Base-by-base conservation (phyloP, 2,888 invertebrate species). In the Cristatella mucedo region DNA sequence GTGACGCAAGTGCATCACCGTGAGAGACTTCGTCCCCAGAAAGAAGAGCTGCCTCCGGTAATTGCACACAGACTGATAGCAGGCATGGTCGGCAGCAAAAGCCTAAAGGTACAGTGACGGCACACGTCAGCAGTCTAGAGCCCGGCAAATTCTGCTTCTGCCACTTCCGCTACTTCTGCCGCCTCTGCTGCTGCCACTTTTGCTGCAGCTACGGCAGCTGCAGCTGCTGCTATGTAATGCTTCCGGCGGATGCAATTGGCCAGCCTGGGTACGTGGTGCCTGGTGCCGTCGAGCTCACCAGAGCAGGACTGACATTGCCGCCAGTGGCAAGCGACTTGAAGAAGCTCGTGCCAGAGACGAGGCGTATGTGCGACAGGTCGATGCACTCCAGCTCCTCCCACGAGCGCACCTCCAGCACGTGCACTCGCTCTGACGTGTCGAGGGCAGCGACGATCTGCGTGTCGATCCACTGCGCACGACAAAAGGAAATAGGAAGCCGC, bases 301-400 rank as follows among this genome's bases (percentile, higher is more conserved):
- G 73, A 9, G 82, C 82, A 62, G 75, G 73, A 58, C 77, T 78
- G 45, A 80, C 95, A 59, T 87, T 86, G 0, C 93, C 91, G 4
- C 95, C 95, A 0, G 93, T 93, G 45, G 89, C 87, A 29, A 91
- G 70, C 82, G 93, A 68, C 51, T 69, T 70, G 52, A 67, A 70
- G 48, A 66, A 64, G 38, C 67, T 63, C 2, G 65, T 63, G 31
- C 66, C 59, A 50, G 68, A 69, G 3, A 67, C 60, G 13, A 69
- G 47, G 44, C 66, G 57, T 2, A 61, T 55, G 20, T 58, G 54
- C 11, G 55, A 52, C n/a, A 60, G 49, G 42, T 60, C 59, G 20
- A 62, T 51, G 9, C 61, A 53, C 67, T 85, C 84, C 16, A 83
- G 70, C 63, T 86, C 85, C 50, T 83, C 80, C 55, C 85, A 82